phyloP scores from a whole-genome alignment of 2,888 invertebrate species.

The Eupithecia dodoneata region DNA sequence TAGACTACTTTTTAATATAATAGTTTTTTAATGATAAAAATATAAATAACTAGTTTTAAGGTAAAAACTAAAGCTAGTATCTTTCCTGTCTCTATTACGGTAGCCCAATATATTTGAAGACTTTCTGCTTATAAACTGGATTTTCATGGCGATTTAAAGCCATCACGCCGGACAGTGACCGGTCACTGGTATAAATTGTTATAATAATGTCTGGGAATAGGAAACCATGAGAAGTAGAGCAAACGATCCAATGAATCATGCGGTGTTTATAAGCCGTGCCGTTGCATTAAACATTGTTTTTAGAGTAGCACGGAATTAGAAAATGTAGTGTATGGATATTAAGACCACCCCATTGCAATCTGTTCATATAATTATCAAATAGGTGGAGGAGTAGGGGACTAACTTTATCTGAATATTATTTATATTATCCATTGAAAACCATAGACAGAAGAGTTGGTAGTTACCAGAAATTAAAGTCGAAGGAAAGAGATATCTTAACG shows the following conservation, averaged over 20 bases:
- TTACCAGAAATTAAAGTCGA: neutral
- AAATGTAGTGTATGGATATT: constrained; percentile 35
- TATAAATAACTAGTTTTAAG: too few relatives aligned
- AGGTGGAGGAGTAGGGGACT: neutral
- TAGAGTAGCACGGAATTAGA: constrained; percentile 56
- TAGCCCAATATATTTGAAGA: neutral
- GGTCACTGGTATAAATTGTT: neutral
- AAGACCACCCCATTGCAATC: neutral
- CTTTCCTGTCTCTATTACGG: neutral
- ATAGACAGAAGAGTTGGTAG: neutral
- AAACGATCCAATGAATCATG: constrained; percentile 31
- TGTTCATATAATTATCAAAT: neutral
- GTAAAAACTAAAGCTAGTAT: too few relatives aligned
- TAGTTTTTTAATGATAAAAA: too few relatives aligned
- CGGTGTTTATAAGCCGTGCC: constrained; percentile 30
- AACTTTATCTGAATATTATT: neutral
- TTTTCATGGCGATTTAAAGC: neutral
- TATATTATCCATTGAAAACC: neutral
- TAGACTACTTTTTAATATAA: too few relatives aligned
- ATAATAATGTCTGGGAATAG: constrained; percentile 49
- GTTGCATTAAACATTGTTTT: constrained; percentile 56
- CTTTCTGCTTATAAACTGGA: neutral
- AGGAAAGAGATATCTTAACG: neutral
- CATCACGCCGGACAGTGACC: neutral
- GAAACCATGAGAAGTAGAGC: constrained; percentile 40